Conservation (phyloP, 2,113 vertebrate genomes). For the Ictalurus furcatus region DNA sequence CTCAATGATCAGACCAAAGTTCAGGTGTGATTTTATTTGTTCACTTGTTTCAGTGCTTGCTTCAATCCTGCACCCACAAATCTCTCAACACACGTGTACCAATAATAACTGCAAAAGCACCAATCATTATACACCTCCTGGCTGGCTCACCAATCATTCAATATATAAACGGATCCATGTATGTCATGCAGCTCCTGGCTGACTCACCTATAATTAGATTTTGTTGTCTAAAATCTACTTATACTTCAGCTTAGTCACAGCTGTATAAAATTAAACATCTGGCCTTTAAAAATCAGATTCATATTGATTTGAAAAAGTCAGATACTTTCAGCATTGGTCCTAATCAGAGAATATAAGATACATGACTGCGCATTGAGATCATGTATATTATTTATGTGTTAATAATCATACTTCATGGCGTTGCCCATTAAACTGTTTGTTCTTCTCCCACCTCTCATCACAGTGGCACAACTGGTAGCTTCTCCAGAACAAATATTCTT, state of each 20-base stretch:
- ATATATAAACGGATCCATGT: neutral
- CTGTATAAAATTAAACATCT: neutral
- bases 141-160: neutral
- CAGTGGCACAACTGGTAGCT: neutral
- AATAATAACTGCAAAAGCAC: neutral
- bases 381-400: neutral
- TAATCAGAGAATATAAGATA: neutral
- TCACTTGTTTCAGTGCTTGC: neutral
- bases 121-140: no score
- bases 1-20: neutral
- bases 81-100: neutral
- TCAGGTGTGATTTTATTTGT: neutral
- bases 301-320: no score
- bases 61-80: neutral
- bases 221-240: neutral
- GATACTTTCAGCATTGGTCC: no score
- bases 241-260: neutral
- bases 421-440: neutral
- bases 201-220: neutral
- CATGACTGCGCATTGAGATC: neutral
- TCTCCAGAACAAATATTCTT: neutral
- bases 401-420: neutral
- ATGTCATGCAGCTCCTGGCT: neutral
- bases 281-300: neutral
- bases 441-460: neutral